Evolutionary conservation across 2,888 invertebrate species (phyloP), one percentile per base, ranked within the genome.

Genomic region (Caenorhabditis japonica): DNA sequence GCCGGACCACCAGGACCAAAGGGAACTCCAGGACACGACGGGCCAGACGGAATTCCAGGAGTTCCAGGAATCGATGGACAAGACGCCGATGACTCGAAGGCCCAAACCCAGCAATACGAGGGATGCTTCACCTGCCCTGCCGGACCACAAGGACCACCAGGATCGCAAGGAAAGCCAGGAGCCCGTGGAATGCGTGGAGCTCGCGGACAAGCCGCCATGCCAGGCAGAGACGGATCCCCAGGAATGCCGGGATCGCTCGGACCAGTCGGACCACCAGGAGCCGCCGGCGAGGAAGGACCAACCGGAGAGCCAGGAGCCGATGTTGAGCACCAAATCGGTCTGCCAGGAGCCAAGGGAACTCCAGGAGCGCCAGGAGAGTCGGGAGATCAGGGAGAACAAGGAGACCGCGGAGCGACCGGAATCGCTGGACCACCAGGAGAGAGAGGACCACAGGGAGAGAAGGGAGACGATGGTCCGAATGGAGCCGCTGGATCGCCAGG

Each of bases 161-260:
- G 80, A 56, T 69, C 80, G 13, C 68, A 56, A 33, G 75, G 81
- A 70, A 81, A 81, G 66, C 78, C 81, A 36, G 81, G 81, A 76
- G 79, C 82, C 12, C 79, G 83, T 30, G 84, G 84, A 52, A 83
- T 84, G 82, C 84, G 84, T 44, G 84, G 84, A 69, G 82, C 84
- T 13, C 80, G 84, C 41, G 84, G 84, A 70, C 84, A 83, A 68
- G 81, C 84, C 25, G 83, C 82, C 15, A 79, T 81, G 74, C 84
- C 83, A 44, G 83, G 84, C 21, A 59, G 84, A 39, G 84, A 84
- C 60, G 84, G 84, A 59, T 75, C 75, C 44, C 83, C 83, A 60
- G 83, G 83, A 59, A 82, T 83, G 80, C 82, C 83, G 44, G 83
- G 82, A 72, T 70, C 76, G 19, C 62, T 83, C 36, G 80, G 80